A percentile compares a stretch with the other conserved stretches of the same genome.
phyloP scores from a whole-genome alignment of 2,113 vertebrate species.

The Phylloscopus trochiloides region DNA sequence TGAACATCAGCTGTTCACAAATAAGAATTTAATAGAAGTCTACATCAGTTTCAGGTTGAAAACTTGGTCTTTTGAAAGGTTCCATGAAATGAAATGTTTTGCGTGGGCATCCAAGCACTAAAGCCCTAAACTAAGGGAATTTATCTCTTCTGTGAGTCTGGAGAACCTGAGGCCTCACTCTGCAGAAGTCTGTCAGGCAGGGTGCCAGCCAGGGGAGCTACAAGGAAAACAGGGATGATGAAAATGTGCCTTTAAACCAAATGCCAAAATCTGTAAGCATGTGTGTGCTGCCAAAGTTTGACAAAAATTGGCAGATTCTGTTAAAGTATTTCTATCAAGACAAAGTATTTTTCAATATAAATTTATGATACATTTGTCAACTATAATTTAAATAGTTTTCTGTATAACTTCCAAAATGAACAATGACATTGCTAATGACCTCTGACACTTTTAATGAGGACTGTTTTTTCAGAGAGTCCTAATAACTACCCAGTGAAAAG shows the following conservation, averaged over 20 bases:
- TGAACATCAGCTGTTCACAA: not conserved
- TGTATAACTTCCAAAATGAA: not conserved
- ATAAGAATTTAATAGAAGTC: not conserved
- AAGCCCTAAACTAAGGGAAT: not conserved
- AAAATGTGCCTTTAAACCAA: constrained; percentile 35
- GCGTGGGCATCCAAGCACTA: not conserved
- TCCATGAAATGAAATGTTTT: not conserved
- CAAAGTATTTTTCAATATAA: constrained; percentile 21
- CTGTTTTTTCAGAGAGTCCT: not conserved
- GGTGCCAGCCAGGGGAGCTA: not conserved
- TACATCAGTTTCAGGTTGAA: not conserved
- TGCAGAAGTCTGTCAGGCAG: not conserved
- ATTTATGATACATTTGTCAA: not conserved
- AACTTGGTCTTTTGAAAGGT: not conserved
- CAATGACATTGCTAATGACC: not conserved
- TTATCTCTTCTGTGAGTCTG: not conserved
- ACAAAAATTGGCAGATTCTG: not conserved
- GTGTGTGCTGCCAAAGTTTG: no score
- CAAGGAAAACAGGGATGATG: not conserved
- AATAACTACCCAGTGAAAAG: not conserved
- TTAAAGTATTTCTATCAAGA: constrained; percentile 1
- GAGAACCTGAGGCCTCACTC: not conserved
- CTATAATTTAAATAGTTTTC: not conserved
- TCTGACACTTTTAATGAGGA: not conserved
- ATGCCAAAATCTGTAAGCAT: not conserved